Evolutionary conservation across 2,113 vertebrate genomes (phyloP), one percentile per base, ranked within the genome.

Genomic region (Nestor notabilis): DNA sequence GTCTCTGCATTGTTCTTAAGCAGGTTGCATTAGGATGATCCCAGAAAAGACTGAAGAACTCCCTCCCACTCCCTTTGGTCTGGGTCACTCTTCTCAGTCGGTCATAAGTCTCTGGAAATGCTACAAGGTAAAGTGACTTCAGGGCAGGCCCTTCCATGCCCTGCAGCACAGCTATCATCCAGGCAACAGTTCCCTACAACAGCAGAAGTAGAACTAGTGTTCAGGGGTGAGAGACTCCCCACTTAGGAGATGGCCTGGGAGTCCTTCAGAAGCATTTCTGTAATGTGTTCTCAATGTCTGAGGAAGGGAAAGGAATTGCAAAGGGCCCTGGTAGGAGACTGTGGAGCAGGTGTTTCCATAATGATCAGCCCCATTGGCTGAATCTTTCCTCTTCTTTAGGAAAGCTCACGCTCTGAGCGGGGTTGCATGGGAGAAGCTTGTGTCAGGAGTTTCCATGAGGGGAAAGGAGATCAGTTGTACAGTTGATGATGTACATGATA

Each of bases 401-500:
- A 81, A 87, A 86, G 82, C 88, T 93, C 44, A 75, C 13, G 8
- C 53, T 83, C 82, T 77, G 63, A 85, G 81, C 63, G 92, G 94
- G 91, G 82, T 70, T 85, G 47, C 72, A 61, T 1, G 5, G 81
- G 58, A 94, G 65, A 87, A 95, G 89, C 43, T 90, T 91, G 50
- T 87, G 79, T 94, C 87, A 74, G 83, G 87, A 76, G 89, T 93
- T 96, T 95, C 87, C 0, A 0, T 83, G 88, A 95, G 90, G 90
- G 68, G 71, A 95, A 93, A 93, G 87, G 87, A 96, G 84, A 97
- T 94, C 94, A 61, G 93, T 98, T 98, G 98, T 90, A 97, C 97
- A 98, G 98, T 98, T 98, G 96, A 98, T 98, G 97, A 96, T 97
- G 97, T 97, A 98, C 96, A 98, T 98, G 98, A 98, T 99, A 97